Evolutionary conservation across 2,888 invertebrate genomes (phyloP).

Genomic region (Bombyx huttoni): DNA sequence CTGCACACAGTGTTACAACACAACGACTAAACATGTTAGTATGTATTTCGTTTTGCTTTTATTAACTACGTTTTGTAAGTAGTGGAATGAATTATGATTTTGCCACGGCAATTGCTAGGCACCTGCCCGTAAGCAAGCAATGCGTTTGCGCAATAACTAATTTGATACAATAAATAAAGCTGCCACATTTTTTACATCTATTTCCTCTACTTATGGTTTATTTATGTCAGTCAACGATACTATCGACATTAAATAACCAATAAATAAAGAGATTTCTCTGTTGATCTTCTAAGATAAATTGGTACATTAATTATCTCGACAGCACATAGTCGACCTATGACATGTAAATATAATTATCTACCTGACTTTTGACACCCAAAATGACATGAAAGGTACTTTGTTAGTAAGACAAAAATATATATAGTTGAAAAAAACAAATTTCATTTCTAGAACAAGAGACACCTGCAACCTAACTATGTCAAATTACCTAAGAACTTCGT

Average conservation of each 20-base stretch:
- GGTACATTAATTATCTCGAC: not conserved
- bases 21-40: constrained; percentile 2
- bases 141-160: not conserved
- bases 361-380: not conserved
- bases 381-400: not conserved
- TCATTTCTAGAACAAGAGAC: no score
- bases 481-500: not conserved
- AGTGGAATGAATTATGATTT: constrained; percentile 9
- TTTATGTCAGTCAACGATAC: not conserved
- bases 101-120: constrained; percentile 13
- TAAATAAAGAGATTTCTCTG: not conserved
- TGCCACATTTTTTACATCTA: no score
- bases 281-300: not conserved
- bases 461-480: not conserved
- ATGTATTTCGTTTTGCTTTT: constrained; percentile 8
- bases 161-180: not conserved
- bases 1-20: constrained; percentile 1
- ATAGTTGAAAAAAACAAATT: no score
- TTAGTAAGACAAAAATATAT: no score
- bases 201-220: not conserved
- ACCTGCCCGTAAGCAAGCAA: constrained; percentile 9
- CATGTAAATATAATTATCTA: not conserved
- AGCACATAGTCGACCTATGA: not conserved
- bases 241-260: not conserved
- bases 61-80: constrained; percentile 10